Evolutionary conservation across 2,113 vertebrate species (phyloP).

Genomic region (Notarius quadriscutis): DNA sequence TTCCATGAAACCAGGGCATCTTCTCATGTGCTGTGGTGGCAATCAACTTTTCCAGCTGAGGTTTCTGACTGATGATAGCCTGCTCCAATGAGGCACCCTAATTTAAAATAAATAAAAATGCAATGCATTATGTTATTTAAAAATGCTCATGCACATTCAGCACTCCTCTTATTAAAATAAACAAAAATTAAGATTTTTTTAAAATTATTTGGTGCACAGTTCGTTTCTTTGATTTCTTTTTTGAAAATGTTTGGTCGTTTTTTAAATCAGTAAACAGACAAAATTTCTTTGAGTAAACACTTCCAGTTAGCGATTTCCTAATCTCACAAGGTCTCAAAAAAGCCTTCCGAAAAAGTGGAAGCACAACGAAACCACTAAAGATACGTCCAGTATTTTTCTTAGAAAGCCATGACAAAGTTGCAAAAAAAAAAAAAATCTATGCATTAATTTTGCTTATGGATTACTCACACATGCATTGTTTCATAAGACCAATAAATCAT

Average conservation of each 20-base stretch:
- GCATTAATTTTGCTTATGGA: neutral
- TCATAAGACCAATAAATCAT: too few relatives aligned
- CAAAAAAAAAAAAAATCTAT: neutral
- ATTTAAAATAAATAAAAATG: neutral
- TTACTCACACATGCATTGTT: too few relatives aligned
- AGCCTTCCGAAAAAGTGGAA: neutral
- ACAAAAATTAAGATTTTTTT: neutral
- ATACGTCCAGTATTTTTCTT: neutral
- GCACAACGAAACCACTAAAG: too few relatives aligned
- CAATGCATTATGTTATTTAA: neutral
- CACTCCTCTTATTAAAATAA: neutral
- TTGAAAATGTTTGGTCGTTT: neutral
- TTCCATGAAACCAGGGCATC: slow-evolving; percentile 96
- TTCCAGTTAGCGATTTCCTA: neutral
- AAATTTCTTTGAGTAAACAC: neutral
- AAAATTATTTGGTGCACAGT: neutral
- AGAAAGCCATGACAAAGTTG: neutral
- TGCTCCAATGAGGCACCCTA: slow-evolving; percentile 92
- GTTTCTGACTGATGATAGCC: slow-evolving; percentile 96
- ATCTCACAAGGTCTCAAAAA: too few relatives aligned
- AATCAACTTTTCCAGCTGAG: slow-evolving; percentile 93
- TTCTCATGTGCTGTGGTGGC: slow-evolving; percentile 92
- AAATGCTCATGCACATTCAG: neutral
- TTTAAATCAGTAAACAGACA: neutral
- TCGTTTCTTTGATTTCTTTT: neutral